Conservation (phyloP, 1,140 invertebrate genomes). For the Bombyx mandarina region DNA sequence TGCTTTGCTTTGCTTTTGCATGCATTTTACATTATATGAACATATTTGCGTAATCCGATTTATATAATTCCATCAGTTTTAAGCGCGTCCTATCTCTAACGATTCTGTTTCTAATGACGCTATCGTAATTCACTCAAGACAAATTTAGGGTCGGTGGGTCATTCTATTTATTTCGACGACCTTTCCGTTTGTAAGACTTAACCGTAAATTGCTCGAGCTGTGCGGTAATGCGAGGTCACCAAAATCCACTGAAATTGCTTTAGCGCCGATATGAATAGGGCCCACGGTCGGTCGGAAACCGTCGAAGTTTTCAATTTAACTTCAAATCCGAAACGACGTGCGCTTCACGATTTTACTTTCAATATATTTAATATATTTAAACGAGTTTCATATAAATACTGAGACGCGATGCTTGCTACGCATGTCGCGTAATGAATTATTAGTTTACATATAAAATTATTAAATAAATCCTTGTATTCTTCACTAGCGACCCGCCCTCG, state of each 20-base stretch:
- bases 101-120: not conserved
- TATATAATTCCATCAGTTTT: not conserved
- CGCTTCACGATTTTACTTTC: not conserved
- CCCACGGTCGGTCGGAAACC: not conserved
- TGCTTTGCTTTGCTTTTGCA: too few species aligned
- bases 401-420: too few species aligned
- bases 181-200: not conserved
- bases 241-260: slow-evolving; percentile 6
- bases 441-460: too few species aligned
- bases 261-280: slow-evolving; percentile 13
- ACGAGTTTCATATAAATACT: too few species aligned
- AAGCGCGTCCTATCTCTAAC: too few species aligned
- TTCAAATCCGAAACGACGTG: slow-evolving; percentile 2
- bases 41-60: not conserved
- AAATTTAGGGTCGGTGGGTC: not conserved
- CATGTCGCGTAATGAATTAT: too few species aligned
- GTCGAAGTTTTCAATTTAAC: slow-evolving; percentile 25
- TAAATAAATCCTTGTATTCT: too few species aligned
- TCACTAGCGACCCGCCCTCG: too few species aligned
- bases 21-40: not conserved
- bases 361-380: too few species aligned
- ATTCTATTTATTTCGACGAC: slow-evolving; percentile 1
- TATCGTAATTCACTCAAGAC: not conserved
- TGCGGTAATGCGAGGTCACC: slow-evolving; percentile 1
- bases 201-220: not conserved